Conservation (phyloP, 1,140 invertebrate genomes). For the Nixonia krombeini region DNA sequence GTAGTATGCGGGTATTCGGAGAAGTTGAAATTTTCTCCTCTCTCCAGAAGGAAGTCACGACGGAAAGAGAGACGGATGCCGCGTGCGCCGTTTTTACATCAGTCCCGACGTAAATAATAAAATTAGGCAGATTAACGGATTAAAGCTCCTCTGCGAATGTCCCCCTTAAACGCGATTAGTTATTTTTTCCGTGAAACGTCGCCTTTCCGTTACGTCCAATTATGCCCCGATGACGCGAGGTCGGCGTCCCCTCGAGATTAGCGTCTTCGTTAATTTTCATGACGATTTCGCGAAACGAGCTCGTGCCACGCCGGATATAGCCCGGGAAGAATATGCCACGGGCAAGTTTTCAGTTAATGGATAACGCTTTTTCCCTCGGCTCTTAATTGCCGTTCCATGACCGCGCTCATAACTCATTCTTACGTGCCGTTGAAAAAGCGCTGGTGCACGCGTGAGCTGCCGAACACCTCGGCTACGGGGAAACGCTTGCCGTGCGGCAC, state of each 20-base stretch:
- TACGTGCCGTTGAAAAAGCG: constrained; percentile 41
- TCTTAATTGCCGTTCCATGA: constrained; percentile 39
- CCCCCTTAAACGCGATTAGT: too few species aligned
- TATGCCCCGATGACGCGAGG: too few species aligned
- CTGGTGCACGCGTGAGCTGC: constrained; percentile 16
- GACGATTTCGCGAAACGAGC: constrained; percentile 20
- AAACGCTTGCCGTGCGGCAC: too few species aligned
- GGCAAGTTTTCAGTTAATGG: constrained; percentile 23
- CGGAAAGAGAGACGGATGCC: constrained; percentile 35
- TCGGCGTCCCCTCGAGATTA: background rate
- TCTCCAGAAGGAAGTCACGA: constrained; percentile 24
- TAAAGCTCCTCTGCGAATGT: too few species aligned
- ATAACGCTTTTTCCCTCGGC: constrained; percentile 20
- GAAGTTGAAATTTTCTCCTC: constrained; percentile 33
- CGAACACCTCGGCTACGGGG: constrained; percentile 36
- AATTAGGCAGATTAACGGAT: too few species aligned
- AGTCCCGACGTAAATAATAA: background rate
- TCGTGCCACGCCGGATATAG: constrained; percentile 31
- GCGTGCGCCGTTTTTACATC: constrained; percentile 16
- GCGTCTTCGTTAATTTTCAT: constrained; percentile 12
- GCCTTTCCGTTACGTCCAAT: too few species aligned
- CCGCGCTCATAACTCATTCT: constrained; percentile 66
- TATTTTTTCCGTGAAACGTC: too few species aligned
- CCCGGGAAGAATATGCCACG: constrained; percentile 14
- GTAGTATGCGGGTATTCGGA: constrained; percentile 37